Base-by-base conservation (phyloP, 2,797 vertebrate species). In the Lagodon rhomboides region DNA sequence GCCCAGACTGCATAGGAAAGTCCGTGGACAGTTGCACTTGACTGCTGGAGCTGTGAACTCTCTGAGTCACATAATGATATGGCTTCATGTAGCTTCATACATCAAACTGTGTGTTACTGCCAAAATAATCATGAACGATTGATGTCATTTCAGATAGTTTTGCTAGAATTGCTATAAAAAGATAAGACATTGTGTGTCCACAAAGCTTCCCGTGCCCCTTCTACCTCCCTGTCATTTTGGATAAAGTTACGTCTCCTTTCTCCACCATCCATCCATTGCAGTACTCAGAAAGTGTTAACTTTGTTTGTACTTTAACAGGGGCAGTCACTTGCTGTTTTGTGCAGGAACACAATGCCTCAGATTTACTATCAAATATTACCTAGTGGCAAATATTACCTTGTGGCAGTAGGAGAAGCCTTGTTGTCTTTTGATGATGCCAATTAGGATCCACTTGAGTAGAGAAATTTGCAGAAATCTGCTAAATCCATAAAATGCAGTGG, bases 371-470 rank as follows among this genome's bases (percentile, higher is more conserved):
- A 34, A n/a, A 61, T 44, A 27, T 44, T 22, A 50, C 38, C n/a
- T 18, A 7, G 17, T 47, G 54, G 22, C 22, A 34, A n/a, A 61
- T 44, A 27, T 44, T 22, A 50, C 38, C n/a, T 18, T 4, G 17
- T 47, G 54, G 22, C n/a, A n/a, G 66, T 55, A 23, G 65, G 65
- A 69, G 60, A 66, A 23, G 56, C 13, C 10, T 2, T 8, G 20
- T 77, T 27, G 55, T 60, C 60, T 59, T 68, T 61, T 58, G 63
- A 68, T 27, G 27, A 71, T 75, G 34, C 17, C 71, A 71, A 75
- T 74, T 15, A 61, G 53, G 22, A 63, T 62, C 17, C 18, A 30
- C 15, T 72, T 8, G 15, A 55, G 46, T n/a, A 23, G 25, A 22
- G 12, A 30, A n/a, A 64, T 47, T 17, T 23, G 27, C 1, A 59